phyloP scores from a whole-genome alignment of 2,888 invertebrate genomes.

The Empis stercorea region DNA sequence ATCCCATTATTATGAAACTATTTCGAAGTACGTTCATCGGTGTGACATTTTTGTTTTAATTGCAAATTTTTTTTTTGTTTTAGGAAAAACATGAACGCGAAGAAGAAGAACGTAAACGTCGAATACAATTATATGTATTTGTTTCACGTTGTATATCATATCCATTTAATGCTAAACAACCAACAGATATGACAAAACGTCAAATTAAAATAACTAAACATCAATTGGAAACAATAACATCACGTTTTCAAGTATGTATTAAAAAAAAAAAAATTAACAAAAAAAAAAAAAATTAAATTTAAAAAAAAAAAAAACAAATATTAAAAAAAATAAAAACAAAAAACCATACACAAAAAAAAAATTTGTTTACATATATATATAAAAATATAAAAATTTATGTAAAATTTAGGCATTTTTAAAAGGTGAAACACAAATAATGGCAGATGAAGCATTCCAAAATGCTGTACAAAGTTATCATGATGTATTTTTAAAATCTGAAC shows the following conservation, averaged over 20 bases:
- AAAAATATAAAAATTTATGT: neutral
- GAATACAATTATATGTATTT: slow-evolving; percentile 95
- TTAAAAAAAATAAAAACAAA: neutral
- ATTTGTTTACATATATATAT: too few relatives aligned
- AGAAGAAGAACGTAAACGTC: slow-evolving; percentile 89
- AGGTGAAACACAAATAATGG: slow-evolving; percentile 96
- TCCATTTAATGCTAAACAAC: slow-evolving; percentile 98
- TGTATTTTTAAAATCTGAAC: slow-evolving; percentile 93
- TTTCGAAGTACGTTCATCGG: too few relatives aligned
- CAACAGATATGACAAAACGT: slow-evolving; percentile 92
- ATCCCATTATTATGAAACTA: too few relatives aligned
- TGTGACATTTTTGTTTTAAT: too few relatives aligned
- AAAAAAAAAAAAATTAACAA: too few relatives aligned
- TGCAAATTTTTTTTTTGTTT: too few relatives aligned
- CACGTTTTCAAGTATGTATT: slow-evolving; percentile 81
- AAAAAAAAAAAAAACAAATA: neutral
- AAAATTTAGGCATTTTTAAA: slow-evolving; percentile 70
- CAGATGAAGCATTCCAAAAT: slow-evolving; percentile 97
- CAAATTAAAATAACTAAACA: slow-evolving; percentile 94
- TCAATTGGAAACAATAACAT: slow-evolving; percentile 86
- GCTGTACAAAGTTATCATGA: slow-evolving; percentile 93
- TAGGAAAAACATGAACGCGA: slow-evolving; percentile 88
- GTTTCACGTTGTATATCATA: slow-evolving; percentile 96
- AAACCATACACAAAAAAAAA: too few relatives aligned
- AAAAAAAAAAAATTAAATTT: neutral